Conservation (phyloP, 2,888 invertebrate genomes). For the Chrysolina haemoptera region DNA sequence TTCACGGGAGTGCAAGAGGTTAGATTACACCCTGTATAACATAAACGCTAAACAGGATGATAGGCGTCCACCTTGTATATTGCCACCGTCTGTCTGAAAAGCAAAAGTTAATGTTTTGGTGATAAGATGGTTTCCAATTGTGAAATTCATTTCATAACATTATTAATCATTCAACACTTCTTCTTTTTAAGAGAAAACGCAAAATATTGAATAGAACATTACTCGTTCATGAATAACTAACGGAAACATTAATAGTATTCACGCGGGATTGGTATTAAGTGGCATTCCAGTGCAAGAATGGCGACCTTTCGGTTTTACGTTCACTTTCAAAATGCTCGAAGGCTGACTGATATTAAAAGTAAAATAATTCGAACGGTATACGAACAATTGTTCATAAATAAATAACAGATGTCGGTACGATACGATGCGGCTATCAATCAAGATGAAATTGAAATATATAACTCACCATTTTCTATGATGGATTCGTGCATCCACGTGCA, state of each 20-base stretch:
- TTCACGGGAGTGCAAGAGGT: no score
- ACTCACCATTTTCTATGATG: no score
- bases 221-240: conserved; percentile 36
- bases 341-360: conserved; percentile 35
- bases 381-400: conserved; percentile 2
- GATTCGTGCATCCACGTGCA: no score
- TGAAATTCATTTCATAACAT: no score
- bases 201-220: not conserved
- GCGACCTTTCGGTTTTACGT: conserved; percentile 48
- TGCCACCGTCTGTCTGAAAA: no score
- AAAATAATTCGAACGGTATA: conserved; percentile 37
- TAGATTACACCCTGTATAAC: no score
- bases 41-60: no score
- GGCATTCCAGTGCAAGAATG: conserved; percentile 39
- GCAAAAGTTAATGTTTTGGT: no score
- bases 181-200: no score
- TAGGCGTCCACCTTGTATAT: no score
- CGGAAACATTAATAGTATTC: conserved; percentile 35
- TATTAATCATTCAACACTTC: no score
- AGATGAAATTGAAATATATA: not conserved
- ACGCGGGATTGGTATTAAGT: conserved; percentile 33
- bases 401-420: not conserved
- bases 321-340: conserved; percentile 51
- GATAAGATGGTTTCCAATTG: no score
- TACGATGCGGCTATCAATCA: not conserved